Evolutionary conservation across 2,797 vertebrate species (phyloP).

Genomic region (Muraenolepis orangiensis): DNA sequence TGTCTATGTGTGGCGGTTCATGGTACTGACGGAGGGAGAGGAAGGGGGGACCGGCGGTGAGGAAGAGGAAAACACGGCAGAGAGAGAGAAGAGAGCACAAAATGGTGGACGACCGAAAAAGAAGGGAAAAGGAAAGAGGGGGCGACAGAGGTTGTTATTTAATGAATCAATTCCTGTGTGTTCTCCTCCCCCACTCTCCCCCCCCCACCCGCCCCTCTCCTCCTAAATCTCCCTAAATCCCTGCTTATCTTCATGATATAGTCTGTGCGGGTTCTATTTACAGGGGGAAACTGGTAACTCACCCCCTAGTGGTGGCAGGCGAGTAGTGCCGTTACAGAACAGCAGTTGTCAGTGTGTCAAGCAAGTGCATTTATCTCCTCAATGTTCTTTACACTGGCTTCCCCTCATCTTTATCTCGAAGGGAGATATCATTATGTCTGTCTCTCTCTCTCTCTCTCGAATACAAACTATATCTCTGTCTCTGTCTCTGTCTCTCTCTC

Average conservation of each 20-base stretch:
- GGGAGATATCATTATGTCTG: no score
- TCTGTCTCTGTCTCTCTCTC: no score
- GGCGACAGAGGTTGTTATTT: slow-evolving; percentile 46
- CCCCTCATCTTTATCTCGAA: no score
- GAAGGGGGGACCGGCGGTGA: not conserved
- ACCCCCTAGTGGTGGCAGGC: slow-evolving; percentile 40
- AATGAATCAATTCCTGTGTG: not conserved
- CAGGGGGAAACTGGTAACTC: not conserved
- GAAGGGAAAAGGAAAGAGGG: not conserved
- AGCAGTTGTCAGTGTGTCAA: not conserved
- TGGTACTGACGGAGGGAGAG: not conserved
- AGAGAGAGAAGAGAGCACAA: not conserved
- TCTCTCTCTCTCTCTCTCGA: no score
- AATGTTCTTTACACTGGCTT: no score
- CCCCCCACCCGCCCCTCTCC: no score
- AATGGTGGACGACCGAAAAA: not conserved
- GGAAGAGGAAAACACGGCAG: not conserved
- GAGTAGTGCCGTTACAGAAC: slow-evolving; percentile 4
- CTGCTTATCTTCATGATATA: slow-evolving; percentile 11
- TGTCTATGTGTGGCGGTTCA: not conserved
- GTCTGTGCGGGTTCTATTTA: not conserved
- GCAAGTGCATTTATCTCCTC: no score
- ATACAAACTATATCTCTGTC: no score
- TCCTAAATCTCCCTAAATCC: slow-evolving; percentile 7
- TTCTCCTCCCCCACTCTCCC: slow-evolving; percentile 27